A percentile compares a stretch with the other conserved stretches of the same genome.
phyloP scores from a whole-genome alignment of 2,888 invertebrate species.

The Chorisops tibialis region DNA sequence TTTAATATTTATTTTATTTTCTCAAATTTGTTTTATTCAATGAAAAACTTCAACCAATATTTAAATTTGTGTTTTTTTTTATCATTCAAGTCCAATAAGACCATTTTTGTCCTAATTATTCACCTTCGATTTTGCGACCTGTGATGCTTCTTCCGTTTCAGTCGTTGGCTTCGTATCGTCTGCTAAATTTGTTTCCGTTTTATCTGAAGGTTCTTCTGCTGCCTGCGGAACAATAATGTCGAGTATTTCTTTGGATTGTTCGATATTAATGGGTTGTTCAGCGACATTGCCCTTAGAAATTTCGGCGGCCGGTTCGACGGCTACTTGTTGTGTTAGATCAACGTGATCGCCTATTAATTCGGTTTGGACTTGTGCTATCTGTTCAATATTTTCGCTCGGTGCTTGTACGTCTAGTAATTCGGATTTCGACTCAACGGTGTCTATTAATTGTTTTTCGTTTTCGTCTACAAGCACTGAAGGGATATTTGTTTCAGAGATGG shows the following conservation, averaged over 20 bases:
- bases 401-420: not conserved
- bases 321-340: not conserved
- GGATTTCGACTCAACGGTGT: not conserved
- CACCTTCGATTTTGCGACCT: constrained; percentile 19
- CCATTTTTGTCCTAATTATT: constrained; percentile 23
- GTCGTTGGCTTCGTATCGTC: not conserved
- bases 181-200: not conserved
- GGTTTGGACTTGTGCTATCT: not conserved
- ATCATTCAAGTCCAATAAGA: constrained; percentile 24
- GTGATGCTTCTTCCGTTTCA: constrained; percentile 1
- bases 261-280: not conserved
- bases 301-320: not conserved
- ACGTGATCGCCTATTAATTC: constrained; percentile 10
- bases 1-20: too few relatives aligned
- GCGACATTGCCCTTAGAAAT: not conserved
- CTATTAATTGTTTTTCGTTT: too few relatives aligned
- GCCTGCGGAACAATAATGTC: not conserved
- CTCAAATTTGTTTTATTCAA: not conserved
- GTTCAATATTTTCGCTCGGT: not conserved
- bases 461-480: constrained; percentile 13
- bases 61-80: not conserved
- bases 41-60: constrained; percentile 25
- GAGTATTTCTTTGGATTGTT: not conserved
- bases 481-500: constrained; percentile 22
- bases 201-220: not conserved